phyloP scores from a whole-genome alignment of 2,113 vertebrate species.

The Chlamydotis undulata region DNA sequence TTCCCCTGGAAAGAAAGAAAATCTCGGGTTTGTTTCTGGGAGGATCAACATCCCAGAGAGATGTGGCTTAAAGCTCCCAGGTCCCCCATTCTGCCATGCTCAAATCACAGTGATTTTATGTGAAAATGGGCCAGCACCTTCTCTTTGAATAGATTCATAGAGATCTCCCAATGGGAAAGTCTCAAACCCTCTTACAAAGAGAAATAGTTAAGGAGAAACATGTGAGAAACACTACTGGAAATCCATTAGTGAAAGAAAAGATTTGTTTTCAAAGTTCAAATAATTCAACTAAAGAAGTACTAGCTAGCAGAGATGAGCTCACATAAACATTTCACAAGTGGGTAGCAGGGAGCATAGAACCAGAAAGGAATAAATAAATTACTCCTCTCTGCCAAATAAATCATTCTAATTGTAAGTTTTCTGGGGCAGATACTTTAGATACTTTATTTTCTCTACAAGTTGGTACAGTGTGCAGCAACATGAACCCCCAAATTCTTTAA shows the following conservation, averaged over 20 bases:
- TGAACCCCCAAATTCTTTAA: not conserved
- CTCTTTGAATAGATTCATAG: not conserved
- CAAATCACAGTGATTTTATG: not conserved
- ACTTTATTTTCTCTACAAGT: not conserved
- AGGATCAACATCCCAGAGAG: not conserved
- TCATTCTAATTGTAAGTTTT: not conserved
- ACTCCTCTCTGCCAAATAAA: not conserved
- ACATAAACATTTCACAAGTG: slow-evolving; percentile 20
- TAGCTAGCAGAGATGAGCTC: not conserved
- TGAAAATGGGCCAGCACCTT: not conserved
- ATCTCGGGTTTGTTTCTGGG: not conserved
- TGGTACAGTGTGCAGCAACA: not conserved
- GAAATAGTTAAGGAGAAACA: not conserved
- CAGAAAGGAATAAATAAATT: slow-evolving; percentile 27
- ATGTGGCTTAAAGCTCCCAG: not conserved
- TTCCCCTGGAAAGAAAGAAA: not conserved
- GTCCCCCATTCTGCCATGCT: not conserved
- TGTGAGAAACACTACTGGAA: slow-evolving; percentile 12
- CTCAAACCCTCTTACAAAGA: not conserved
- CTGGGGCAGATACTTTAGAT: not conserved
- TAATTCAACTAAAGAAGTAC: not conserved
- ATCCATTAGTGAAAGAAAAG: slow-evolving; percentile 1
- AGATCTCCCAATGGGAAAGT: not conserved
- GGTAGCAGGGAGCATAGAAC: slow-evolving; percentile 7
- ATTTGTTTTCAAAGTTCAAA: slow-evolving; percentile 8